Percentiles rank a stretch among this genome's conserved stretches.
Evolutionary conservation across 2,113 vertebrate genomes (phyloP).

Genomic region (Aviceda subcristata): DNA sequence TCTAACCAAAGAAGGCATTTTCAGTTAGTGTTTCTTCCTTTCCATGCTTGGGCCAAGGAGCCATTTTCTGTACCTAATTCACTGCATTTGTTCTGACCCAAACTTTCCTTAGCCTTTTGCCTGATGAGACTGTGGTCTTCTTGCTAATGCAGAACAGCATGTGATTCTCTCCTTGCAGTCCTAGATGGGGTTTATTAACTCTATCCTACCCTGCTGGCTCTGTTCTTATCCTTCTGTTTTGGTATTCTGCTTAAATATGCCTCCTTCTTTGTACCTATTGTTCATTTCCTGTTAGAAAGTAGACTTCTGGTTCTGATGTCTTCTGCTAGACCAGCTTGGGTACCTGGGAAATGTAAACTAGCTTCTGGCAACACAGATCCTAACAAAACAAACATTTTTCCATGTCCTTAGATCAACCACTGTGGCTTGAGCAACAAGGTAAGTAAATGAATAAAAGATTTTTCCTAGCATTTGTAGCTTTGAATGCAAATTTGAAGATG

Average conservation of each 20-base stretch:
- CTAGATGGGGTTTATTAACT: background rate
- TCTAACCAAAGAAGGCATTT: constrained; percentile 13
- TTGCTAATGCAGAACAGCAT: background rate
- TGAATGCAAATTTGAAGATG: background rate
- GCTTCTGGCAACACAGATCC: background rate
- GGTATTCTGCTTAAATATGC: background rate
- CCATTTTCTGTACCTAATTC: background rate
- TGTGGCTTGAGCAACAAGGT: background rate
- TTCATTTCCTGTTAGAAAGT: background rate
- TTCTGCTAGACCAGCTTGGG: background rate
- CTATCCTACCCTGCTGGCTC: background rate
- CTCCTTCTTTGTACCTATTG: background rate
- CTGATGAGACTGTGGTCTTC: background rate
- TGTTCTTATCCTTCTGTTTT: background rate
- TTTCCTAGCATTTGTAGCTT: background rate
- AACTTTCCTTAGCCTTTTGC: background rate
- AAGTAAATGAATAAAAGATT: background rate
- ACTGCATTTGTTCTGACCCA: background rate
- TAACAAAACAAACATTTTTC: background rate
- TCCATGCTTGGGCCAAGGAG: background rate
- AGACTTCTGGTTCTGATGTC: background rate
- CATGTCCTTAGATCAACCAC: background rate
- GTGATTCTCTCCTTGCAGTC: background rate
- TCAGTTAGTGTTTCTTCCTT: background rate
- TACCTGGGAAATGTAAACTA: background rate